These are phyloP conservation scores for Pelodiscus sinensis DNA, from an alignment of 2,113 vertebrate genomes.

Conservation along the genomic window DNA sequence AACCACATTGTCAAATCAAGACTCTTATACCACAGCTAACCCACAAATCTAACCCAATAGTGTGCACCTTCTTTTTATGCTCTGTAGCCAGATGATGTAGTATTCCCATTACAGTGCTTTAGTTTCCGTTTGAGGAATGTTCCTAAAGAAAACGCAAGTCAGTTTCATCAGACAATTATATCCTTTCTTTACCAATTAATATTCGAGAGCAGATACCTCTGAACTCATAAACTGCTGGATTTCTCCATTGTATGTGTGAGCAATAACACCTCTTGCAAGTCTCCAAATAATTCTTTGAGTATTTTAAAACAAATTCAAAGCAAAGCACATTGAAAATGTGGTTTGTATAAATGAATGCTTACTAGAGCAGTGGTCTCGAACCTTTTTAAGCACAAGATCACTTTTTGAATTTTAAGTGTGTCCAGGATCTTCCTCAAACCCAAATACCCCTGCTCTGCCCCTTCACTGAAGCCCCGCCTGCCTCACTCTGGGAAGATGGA, in stretches of 20 bases:
- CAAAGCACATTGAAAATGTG: not conserved
- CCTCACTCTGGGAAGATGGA: too few relatives aligned
- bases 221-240: fast-evolving
- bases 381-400: too few relatives aligned
- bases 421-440: too few relatives aligned
- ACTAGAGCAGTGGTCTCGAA: too few relatives aligned
- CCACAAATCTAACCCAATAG: fast-evolving
- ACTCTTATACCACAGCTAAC: not conserved
- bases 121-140: not conserved
- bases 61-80: not conserved
- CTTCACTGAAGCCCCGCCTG: too few relatives aligned
- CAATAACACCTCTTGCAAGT: not conserved
- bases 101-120: fast-evolving
- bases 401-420: too few relatives aligned
- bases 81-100: fast-evolving
- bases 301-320: not conserved
- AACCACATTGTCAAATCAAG: fast-evolving
- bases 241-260: not conserved
- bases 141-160: not conserved
- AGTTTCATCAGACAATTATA: not conserved
- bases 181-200: fast-evolving
- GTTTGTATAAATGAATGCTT: not conserved
- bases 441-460: too few relatives aligned
- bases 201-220: not conserved
- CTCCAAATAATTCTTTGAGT: not conserved